These are phyloP conservation scores for Pristiophorus japonicus DNA, from an alignment of 2,113 vertebrate species.

Conservation along the genomic window DNA sequence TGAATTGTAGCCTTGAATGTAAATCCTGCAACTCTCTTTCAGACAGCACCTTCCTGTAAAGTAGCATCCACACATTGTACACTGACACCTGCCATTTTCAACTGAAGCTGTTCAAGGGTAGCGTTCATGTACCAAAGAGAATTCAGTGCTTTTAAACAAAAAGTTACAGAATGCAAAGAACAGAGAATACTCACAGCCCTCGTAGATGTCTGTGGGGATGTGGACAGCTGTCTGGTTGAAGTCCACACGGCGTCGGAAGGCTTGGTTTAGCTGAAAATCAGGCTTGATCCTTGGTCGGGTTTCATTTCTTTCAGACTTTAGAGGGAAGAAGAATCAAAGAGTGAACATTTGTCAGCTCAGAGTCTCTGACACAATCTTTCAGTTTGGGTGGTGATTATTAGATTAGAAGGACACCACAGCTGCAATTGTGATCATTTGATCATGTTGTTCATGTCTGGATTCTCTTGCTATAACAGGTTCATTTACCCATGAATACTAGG, in stretches of 20 bases:
- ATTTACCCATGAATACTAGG: background rate
- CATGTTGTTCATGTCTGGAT: background rate
- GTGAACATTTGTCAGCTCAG: background rate
- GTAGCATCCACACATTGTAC: background rate
- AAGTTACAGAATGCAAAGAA: background rate
- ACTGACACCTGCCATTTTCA: background rate
- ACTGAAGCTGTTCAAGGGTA: background rate
- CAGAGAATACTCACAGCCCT: slow-evolving; percentile 81
- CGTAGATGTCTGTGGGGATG: slow-evolving; percentile 96
- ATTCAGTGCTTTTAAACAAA: background rate
- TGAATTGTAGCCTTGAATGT: background rate
- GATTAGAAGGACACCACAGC: background rate
- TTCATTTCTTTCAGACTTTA: slow-evolving; percentile 80
- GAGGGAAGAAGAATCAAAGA: slow-evolving; percentile 38
- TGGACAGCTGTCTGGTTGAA: slow-evolving; percentile 92
- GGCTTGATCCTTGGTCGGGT: slow-evolving; percentile 82
- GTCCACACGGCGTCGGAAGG: slow-evolving; percentile 79
- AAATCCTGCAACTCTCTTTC: background rate
- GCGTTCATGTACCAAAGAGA: background rate
- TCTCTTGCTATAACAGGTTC: background rate
- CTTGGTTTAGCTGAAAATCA: slow-evolving; percentile 80
- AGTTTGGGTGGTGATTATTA: too few species aligned
- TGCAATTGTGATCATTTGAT: background rate
- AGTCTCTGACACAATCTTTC: background rate
- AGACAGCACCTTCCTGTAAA: background rate